Conservation (phyloP, 1,140 invertebrate species). For the Anagrus nilaparvatae region DNA sequence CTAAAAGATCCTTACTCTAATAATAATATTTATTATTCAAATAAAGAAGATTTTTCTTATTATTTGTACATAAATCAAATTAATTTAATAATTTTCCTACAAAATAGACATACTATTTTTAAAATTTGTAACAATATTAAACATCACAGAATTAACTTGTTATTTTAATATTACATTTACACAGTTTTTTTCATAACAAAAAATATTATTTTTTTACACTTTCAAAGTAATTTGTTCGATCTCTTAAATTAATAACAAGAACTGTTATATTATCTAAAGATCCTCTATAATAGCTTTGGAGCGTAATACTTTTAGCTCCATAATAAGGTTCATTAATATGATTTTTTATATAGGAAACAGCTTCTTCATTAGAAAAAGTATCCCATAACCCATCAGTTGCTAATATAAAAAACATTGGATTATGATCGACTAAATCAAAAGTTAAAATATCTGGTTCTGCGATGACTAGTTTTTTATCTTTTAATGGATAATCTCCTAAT, state of each 20-base stretch:
- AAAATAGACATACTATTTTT: too few relatives aligned
- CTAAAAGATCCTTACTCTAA: too few relatives aligned
- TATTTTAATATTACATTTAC: too few relatives aligned
- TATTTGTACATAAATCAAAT: too few relatives aligned
- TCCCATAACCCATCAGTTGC: constrained; percentile 96
- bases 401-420: constrained; percentile 80
- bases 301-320: constrained; percentile 80
- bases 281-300: constrained; percentile 83
- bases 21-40: too few relatives aligned
- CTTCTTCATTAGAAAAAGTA: constrained; percentile 89
- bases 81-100: too few relatives aligned
- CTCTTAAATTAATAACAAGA: constrained; percentile 76
- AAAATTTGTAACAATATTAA: too few relatives aligned
- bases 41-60: too few relatives aligned
- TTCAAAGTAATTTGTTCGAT: constrained; percentile 42
- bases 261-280: constrained; percentile 95
- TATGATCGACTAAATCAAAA: constrained; percentile 78
- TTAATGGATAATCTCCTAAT: constrained; percentile 89
- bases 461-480: constrained; percentile 87
- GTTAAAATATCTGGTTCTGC: constrained; percentile 91
- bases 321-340: constrained; percentile 73
- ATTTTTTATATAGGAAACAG: constrained; percentile 75
- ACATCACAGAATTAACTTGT: too few relatives aligned
- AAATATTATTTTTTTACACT: too few relatives aligned
- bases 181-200: too few relatives aligned